A percentile compares a stretch with the other conserved stretches of the same genome.
These are phyloP conservation scores for Pluvialis apricaria DNA, from an alignment of 2,113 vertebrate species.

Conservation along the genomic window DNA sequence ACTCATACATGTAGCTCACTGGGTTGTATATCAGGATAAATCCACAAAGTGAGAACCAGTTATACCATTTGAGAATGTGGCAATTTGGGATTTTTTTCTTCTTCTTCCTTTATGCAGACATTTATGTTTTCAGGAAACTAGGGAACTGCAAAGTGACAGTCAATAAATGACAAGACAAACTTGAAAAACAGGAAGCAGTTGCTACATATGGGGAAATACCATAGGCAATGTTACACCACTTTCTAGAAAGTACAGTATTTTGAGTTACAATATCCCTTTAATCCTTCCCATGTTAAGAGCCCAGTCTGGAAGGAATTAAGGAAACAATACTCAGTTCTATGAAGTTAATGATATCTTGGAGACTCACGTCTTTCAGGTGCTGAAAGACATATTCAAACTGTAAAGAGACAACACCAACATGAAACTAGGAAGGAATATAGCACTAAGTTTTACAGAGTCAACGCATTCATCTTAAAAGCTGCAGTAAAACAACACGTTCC, in stretches of 20 bases:
- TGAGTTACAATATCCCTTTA: background rate
- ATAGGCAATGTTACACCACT: background rate
- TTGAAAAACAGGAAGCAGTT: slow-evolving; percentile 6
- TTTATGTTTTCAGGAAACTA: background rate
- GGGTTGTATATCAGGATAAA: background rate
- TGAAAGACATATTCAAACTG: background rate
- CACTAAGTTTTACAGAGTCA: background rate
- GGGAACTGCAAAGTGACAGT: background rate
- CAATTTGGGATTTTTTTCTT: background rate
- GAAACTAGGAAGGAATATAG: background rate
- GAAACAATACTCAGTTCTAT: background rate
- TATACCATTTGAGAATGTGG: background rate
- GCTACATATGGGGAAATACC: background rate
- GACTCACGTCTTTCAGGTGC: background rate
- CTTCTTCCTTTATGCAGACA: background rate
- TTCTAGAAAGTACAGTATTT: background rate
- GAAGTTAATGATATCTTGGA: background rate
- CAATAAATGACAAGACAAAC: background rate
- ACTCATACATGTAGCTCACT: background rate
- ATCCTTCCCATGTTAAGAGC: background rate
- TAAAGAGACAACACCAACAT: background rate
- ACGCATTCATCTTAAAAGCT: background rate
- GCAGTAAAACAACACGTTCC: background rate
- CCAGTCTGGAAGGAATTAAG: background rate
- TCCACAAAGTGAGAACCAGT: background rate